These are phyloP conservation scores for Clinocottus analis DNA, from an alignment of 2,113 vertebrate genomes.

Conservation along the genomic window DNA sequence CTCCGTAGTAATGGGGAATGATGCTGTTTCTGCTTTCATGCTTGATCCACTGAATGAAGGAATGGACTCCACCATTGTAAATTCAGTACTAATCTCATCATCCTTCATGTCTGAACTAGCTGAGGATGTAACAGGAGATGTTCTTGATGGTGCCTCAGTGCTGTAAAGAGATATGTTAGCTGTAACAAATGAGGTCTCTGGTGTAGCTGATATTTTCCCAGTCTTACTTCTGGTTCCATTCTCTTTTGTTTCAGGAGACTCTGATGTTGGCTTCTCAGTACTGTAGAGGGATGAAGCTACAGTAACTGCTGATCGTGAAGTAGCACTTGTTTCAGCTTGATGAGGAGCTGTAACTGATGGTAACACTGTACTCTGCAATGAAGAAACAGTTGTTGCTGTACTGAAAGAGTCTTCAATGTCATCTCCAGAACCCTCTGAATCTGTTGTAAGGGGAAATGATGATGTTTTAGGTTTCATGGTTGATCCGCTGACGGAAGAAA, in stretches of 20 bases:
- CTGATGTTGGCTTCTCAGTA: constrained; percentile 27
- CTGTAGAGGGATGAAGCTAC: neutral
- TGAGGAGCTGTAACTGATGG: neutral
- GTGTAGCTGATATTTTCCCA: neutral
- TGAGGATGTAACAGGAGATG: neutral
- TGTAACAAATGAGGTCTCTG: neutral
- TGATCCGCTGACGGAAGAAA: neutral
- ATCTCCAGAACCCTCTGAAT: neutral
- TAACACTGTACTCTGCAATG: neutral
- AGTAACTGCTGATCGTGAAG: neutral
- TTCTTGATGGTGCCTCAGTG: neutral
- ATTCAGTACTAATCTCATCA: neutral
- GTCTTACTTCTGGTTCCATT: neutral
- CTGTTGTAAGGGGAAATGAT: neutral
- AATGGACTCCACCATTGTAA: constrained; percentile 1
- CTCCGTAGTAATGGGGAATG: neutral
- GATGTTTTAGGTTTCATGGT: neutral
- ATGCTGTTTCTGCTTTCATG: neutral
- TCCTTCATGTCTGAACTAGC: neutral
- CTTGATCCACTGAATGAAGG: neutral
- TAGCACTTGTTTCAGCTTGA: neutral
- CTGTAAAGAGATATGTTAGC: constrained; percentile 1
- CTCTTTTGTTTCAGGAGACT: neutral
- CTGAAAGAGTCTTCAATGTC: neutral
- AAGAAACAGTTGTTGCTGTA: neutral